These are phyloP conservation scores for Cosmorhoe ocellata DNA, from an alignment of 2,888 invertebrate genomes.

Conservation along the genomic window DNA sequence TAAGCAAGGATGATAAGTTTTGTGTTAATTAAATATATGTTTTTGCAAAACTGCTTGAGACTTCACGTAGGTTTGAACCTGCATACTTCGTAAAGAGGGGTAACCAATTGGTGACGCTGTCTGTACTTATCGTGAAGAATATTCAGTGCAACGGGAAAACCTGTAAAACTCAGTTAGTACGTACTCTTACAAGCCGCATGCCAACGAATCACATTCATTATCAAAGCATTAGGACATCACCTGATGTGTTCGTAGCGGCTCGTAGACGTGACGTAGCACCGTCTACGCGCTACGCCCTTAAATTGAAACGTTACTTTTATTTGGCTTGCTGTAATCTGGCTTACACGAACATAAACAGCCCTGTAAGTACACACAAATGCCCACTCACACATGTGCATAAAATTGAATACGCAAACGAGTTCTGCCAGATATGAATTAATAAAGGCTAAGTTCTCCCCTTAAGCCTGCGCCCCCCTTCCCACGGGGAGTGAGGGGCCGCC, in stretches of 20 bases:
- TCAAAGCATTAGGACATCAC: too few species aligned
- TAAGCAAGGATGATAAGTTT: too few species aligned
- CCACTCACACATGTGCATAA: conserved; percentile 40
- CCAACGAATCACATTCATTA: too few species aligned
- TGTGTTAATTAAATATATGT: too few species aligned
- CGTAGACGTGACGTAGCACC: conserved; percentile 44
- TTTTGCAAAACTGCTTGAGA: too few species aligned
- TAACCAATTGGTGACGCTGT: too few species aligned
- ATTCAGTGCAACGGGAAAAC: too few species aligned
- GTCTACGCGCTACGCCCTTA: conserved; percentile 29
- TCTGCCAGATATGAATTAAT: conserved; percentile 58
- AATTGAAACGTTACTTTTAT: conserved; percentile 13
- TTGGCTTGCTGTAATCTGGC: conserved; percentile 14
- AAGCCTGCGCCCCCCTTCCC: conserved; percentile 46
- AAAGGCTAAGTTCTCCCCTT: conserved; percentile 59
- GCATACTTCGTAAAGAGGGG: too few species aligned
- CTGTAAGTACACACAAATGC: conserved; percentile 22
- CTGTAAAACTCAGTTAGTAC: too few species aligned
- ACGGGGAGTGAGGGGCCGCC: conserved; percentile 34
- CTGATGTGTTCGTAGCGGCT: conserved; percentile 33
- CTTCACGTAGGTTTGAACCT: too few species aligned
- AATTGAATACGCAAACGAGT: conserved; percentile 54
- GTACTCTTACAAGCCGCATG: too few species aligned
- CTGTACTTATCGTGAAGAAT: too few species aligned
- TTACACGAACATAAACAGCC: conserved; percentile 11